A percentile compares a stretch with the other conserved stretches of the same genome.
Evolutionary conservation across 1,140 invertebrate genomes (phyloP).

Genomic region (Panulirus ornatus): DNA sequence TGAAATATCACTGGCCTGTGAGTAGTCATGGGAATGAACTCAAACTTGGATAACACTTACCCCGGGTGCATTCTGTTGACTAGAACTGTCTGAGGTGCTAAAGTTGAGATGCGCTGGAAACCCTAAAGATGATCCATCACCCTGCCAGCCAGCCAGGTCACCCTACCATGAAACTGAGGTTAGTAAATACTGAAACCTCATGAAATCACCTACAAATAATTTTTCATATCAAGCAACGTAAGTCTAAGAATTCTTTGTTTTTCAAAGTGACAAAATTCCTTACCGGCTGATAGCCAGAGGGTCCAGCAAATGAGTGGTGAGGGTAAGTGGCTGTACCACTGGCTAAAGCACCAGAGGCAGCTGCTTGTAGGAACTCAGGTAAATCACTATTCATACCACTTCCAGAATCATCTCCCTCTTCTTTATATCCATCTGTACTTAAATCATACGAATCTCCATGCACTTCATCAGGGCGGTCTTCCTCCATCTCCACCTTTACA

Average conservation of each 20-base stretch:
- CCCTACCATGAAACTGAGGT: slow-evolving; percentile 48
- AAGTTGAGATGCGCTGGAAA: slow-evolving; percentile 74
- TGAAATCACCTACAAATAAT: not conserved
- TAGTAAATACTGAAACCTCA: not conserved
- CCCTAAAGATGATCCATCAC: slow-evolving; percentile 71
- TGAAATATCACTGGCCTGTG: slow-evolving; percentile 3
- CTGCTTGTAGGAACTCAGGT: slow-evolving; percentile 74
- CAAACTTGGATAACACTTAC: slow-evolving; percentile 71
- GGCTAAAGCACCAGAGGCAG: slow-evolving; percentile 56
- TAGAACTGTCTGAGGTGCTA: slow-evolving; percentile 73
- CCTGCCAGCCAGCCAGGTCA: slow-evolving; percentile 75
- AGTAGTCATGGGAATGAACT: slow-evolving; percentile 51
- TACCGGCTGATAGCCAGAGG: slow-evolving; percentile 74
- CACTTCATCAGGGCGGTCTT: slow-evolving; percentile 48
- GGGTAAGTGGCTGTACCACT: slow-evolving; percentile 56
- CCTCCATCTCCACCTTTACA: slow-evolving; percentile 74
- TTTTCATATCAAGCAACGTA: not conserved
- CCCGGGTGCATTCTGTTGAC: slow-evolving; percentile 75
- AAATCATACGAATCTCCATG: slow-evolving; percentile 64
- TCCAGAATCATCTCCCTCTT: slow-evolving; percentile 68
- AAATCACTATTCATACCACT: slow-evolving; percentile 71
- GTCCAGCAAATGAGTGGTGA: slow-evolving; percentile 71
- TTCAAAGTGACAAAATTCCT: slow-evolving; percentile 25
- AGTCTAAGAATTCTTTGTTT: not conserved
- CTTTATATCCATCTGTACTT: slow-evolving; percentile 72